Conservation (phyloP, 2,797 vertebrate genomes). For the Neoniphon sammara region DNA sequence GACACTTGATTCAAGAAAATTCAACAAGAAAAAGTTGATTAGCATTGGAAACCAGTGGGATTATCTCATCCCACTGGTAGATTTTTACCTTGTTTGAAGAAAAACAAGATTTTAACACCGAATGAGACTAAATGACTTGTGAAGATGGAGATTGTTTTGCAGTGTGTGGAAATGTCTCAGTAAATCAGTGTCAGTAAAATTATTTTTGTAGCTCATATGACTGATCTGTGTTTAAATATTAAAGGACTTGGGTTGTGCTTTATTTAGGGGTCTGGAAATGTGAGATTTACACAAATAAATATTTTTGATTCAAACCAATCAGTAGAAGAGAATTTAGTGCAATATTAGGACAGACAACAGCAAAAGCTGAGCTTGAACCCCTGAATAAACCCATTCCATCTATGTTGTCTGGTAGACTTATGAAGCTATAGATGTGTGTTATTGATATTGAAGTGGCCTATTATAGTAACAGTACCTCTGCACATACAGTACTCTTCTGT, state of each 20-base stretch:
- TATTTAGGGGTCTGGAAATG: conserved; percentile 20
- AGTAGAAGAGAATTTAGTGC: conserved; percentile 49
- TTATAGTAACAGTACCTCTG: conserved; percentile 34
- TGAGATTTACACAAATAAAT: conserved; percentile 21
- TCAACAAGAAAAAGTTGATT: no score
- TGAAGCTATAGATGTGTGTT: conserved; percentile 13
- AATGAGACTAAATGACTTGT: no score
- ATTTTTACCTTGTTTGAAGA: no score
- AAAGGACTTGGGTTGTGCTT: conserved; percentile 21
- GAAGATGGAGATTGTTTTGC: no score
- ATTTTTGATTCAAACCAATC: conserved; percentile 32
- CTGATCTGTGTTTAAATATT: conserved; percentile 29
- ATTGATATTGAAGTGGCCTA: neutral
- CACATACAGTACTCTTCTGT: conserved; percentile 18
- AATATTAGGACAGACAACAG: conserved; percentile 51
- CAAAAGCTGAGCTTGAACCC: conserved; percentile 26
- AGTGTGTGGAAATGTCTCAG: no score
- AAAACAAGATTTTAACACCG: no score
- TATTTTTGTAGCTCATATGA: conserved; percentile 50
- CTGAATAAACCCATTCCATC: conserved; percentile 24
- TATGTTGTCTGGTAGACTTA: conserved; percentile 28
- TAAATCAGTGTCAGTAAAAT: conserved; percentile 16
- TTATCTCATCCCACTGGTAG: no score
- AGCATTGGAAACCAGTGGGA: no score
- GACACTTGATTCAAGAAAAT: no score